Evolutionary conservation across 2,113 vertebrate genomes (phyloP).

Genomic region (Pollachius pollachius): DNA sequence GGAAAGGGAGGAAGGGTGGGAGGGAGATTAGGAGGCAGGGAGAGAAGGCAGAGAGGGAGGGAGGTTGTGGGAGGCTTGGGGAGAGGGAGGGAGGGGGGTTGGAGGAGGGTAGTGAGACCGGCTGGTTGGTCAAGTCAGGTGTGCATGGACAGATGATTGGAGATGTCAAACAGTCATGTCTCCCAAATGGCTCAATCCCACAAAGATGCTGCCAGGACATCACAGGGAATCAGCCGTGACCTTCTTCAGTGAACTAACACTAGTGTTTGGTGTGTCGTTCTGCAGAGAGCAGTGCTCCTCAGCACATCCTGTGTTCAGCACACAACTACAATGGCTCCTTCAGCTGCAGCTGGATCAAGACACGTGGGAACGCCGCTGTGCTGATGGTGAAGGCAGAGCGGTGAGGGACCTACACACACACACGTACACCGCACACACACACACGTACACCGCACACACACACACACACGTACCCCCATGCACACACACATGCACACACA

Average conservation of each 20-base stretch:
- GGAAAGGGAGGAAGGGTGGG: background rate
- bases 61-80: no score
- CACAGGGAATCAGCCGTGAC: no score
- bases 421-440: background rate
- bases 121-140: no score
- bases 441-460: background rate
- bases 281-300: slow-evolving; percentile 32
- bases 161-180: no score
- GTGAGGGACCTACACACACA: slow-evolving; percentile 43
- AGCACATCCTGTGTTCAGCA: slow-evolving; percentile 61
- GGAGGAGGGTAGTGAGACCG: no score
- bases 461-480: no score
- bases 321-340: slow-evolving; percentile 68
- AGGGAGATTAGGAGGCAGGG: background rate
- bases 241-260: no score
- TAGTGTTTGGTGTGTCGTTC: background rate
- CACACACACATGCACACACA: no score
- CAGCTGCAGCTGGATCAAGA: slow-evolving; percentile 65
- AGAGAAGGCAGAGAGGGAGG: background rate
- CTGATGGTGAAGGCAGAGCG: slow-evolving; percentile 53
- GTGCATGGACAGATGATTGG: no score
- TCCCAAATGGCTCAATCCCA: no score
- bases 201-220: no score
- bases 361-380: slow-evolving; percentile 37
- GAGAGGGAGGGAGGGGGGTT: no score